These are phyloP conservation scores for Theretra japonica DNA, from an alignment of 2,888 invertebrate species.

Conservation along the genomic window DNA sequence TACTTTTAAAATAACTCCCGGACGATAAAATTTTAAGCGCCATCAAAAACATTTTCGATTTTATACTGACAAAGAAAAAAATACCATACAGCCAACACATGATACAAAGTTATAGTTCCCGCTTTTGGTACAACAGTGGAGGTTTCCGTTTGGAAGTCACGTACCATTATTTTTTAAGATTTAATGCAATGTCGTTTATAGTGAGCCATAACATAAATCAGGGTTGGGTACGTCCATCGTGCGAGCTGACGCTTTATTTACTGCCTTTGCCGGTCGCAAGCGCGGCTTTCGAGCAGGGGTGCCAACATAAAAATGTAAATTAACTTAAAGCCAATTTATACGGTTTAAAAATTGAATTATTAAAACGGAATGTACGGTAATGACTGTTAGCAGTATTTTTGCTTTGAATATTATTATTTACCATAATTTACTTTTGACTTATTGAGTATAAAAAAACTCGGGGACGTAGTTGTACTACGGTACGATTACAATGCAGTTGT, in stretches of 20 bases:
- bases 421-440: no score
- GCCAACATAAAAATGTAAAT: slow-evolving; percentile 30
- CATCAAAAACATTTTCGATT: neutral
- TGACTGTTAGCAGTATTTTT: neutral
- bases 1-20: no score
- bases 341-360: neutral
- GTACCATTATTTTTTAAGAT: slow-evolving; percentile 50
- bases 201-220: slow-evolving; percentile 64
- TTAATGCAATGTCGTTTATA: slow-evolving; percentile 57
- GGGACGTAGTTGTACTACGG: no score
- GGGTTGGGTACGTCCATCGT: slow-evolving; percentile 54
- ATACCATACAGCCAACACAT: slow-evolving; percentile 9
- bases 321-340: neutral
- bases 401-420: no score
- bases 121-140: slow-evolving; percentile 8
- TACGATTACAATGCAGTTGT: no score
- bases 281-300: slow-evolving; percentile 24
- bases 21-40: no score
- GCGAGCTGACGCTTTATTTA: slow-evolving; percentile 52
- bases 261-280: slow-evolving; percentile 39
- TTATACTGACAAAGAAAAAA: slow-evolving; percentile 10
- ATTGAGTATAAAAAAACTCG: no score
- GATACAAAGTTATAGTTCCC: neutral
- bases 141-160: slow-evolving; percentile 18
- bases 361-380: neutral